Base-by-base conservation (phyloP, 2,888 invertebrate genomes). In the Metellina segmentata region DNA sequence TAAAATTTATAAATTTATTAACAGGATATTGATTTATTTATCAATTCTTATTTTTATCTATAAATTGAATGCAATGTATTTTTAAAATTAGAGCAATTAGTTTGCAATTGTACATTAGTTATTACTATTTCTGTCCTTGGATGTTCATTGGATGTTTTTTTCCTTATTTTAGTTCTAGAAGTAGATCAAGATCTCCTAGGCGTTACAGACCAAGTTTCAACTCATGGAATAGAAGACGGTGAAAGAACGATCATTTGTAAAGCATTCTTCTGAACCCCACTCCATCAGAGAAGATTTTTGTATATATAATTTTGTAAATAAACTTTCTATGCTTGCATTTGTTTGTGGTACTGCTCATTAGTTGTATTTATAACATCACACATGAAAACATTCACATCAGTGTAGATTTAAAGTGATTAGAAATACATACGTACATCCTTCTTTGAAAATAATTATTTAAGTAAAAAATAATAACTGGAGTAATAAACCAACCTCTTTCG, bases 121-220 rank as follows among this genome's bases (percentile, higher is more conserved):
- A 34, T 34, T 34, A 4, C 34, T 34, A n/a, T 34, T 0, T 78
- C 49, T 78, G 34, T 49, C 7, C 49, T n/a, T 34, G 9, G 16
- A 9, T 11, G 7, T 48, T 11, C 5, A 6, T 77, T 49, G 9
- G 0, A 19, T 8, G 11, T 72, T 20, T 6, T 70, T 89, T 0
- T 71, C 78, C n/a, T 20, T 48, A 11, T 81, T 70, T 77, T 16
- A 89, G 92, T 5, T 89, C 92, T 52, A 85, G 92, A 70, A 92
- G 92, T 71, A 79, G 92, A 49, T 92, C 92, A 7, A 74, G 81
- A 6, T 89, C 85, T 7, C 89, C 92, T 8, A 85, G 85, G 19
- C 91, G 87, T 13, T 83, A 91, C 83, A 91, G 83, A 69, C 82
- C 87, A 7, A 79, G 13, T 69, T 87, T 78, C n/a, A 74, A 49